Base-by-base conservation (phyloP, 2,113 vertebrate species). In the Anarrhichthys ocellatus region DNA sequence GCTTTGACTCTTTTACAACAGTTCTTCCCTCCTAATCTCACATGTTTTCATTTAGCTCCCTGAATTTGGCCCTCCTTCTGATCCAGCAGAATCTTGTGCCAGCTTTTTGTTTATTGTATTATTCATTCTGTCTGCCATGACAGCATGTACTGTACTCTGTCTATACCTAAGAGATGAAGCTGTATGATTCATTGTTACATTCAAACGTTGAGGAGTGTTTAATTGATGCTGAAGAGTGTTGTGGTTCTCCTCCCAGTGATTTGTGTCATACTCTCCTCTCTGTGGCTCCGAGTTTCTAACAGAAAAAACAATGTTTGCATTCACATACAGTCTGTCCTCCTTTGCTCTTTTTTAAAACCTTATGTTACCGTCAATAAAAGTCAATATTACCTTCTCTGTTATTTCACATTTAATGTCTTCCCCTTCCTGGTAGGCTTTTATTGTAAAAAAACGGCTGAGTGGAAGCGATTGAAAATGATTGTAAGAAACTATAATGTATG, bases 11-110 rank as follows among this genome's bases (percentile, higher is more conserved):
- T n/a, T 32, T 6, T 6, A 40, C 8, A 61, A 2, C n/a, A 9
- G 50, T n/a, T 38, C 2, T 29, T 50, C 63, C 11, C 38, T 15
- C 6, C 29, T 4, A 18, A 3, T 66, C 7, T 10, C 5, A 27
- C 63, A 20, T 22, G 24, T 18, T 27, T 22, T 14, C 20, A 29
- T 48, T 36, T 36, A 48, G n/a, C 36, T 65, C 6, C 61, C 22
- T 56, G 54, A 27, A 72, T 54, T 22, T 75, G 42, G 52, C 76
- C 63, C 34, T 67, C 24, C 36, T 40, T 59, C 64, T 32, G 24
- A 42, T 71, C 7, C 27, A 36, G 1, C 32, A 42, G 29, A 22
- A 32, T 32, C 15, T 61, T 44, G n/a, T 58, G 17, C 24, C 18
- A 36, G 48, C 7, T 8, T 72, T 50, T 29, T n/a, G 18, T 20